Evolutionary conservation across 1,140 invertebrate genomes (phyloP).

Genomic region (Matsumurasca onukii): DNA sequence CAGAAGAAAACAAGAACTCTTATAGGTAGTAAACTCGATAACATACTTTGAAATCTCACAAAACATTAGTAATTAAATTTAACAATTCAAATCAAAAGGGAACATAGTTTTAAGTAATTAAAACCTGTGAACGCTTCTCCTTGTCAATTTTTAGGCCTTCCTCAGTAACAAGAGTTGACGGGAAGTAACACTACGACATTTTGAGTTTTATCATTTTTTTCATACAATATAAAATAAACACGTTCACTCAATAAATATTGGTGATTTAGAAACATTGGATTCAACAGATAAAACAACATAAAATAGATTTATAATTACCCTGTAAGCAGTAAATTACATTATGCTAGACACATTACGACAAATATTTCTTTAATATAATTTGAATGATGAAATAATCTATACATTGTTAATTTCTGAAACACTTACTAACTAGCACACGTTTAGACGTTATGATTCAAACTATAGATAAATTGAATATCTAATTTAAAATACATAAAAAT

Average conservation of each 20-base stretch:
- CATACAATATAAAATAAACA: slow-evolving; percentile 24
- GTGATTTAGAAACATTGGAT: not conserved
- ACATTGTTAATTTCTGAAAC: not conserved
- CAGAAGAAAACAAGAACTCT: too few relatives aligned
- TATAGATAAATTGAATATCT: slow-evolving; percentile 12
- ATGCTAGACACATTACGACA: slow-evolving; percentile 21
- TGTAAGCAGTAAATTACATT: slow-evolving; percentile 7
- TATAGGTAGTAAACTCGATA: too few relatives aligned
- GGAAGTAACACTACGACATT: not conserved
- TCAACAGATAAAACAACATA: not conserved
- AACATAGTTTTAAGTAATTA: too few relatives aligned
- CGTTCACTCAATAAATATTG: not conserved
- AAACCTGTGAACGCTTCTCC: too few relatives aligned
- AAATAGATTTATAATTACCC: not conserved
- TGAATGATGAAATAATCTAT: slow-evolving; percentile 2
- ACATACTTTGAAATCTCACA: too few relatives aligned
- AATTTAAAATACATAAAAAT: not conserved
- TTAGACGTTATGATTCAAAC: not conserved
- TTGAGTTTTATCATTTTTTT: not conserved
- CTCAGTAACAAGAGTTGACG: too few relatives aligned
- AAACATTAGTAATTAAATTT: too few relatives aligned
- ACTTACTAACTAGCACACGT: slow-evolving; percentile 5
- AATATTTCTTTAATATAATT: slow-evolving; percentile 10
- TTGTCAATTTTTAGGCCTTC: too few relatives aligned
- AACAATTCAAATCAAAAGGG: too few relatives aligned